Base-by-base conservation (phyloP, 2,888 invertebrate species). In the Sylvicola fuscatus region DNA sequence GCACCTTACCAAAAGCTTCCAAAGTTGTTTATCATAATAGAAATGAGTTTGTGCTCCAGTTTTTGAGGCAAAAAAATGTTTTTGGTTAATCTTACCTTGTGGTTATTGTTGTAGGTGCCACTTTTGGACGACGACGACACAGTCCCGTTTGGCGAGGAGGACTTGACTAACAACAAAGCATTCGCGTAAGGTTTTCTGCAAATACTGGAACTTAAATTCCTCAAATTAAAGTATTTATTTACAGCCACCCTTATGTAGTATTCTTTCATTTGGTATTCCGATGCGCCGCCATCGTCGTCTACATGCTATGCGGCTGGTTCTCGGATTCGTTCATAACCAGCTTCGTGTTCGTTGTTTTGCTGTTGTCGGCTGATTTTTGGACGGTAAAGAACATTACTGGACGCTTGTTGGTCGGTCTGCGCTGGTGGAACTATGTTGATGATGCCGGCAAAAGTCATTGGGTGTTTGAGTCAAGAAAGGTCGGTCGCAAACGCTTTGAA, bases 401-500 rank as follows among this genome's bases (percentile, higher is more conserved):
- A 26, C 70, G 97, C 35, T 62, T 97, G 32, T 68, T 98, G 55
- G 97, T 95, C 14, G 97, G 97, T 1, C 61, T 98, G 14, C 66
- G 98, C 43, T 99, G 98, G 97, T 98, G 98, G 98, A 98, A 97
- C 64, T 92, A 95, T 54, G 86, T 98, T 1, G 97, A 98, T 52
- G 93, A 92, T 48, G 83, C 90, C 42, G 98, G 98, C 27, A 75
- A 81, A 46, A 97, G 93, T 34, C 90, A 93, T 56, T 98, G 98
- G 98, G 81, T 95, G 13, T 98, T 86, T 58, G 98, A 98, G 64
- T 75, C 92, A 1, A 54, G 53, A 39, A 54, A 58, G 49, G 58
- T 56, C 38, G 10, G n/a, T n/a, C n/a, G n/a, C n/a, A n/a, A n/a
- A n/a, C n/a, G n/a, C n/a, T 14, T 12, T 14, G 29, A 34, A 34